Base-by-base conservation (phyloP, 2,797 vertebrate species). In the Cirrhinus molitorella region DNA sequence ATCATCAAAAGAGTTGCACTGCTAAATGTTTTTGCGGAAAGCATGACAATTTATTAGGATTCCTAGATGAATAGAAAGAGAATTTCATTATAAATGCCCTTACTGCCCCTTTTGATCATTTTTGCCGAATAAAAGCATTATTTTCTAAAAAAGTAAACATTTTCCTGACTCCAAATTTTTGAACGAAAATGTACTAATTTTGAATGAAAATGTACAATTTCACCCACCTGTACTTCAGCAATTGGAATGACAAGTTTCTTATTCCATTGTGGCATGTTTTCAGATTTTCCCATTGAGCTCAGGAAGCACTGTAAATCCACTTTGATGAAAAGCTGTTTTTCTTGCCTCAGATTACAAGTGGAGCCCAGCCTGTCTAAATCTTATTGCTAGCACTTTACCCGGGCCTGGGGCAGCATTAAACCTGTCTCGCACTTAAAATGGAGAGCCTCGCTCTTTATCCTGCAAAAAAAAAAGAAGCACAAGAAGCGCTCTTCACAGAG, bases 311-410 rank as follows among this genome's bases (percentile, higher is more conserved):
- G 73, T 85, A 90, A 93, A 93, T 90, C 79, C 78, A 91, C 86
- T 91, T 91, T 88, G 88, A 92, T 89, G 65, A 92, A 93, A 91
- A 89, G 86, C 47, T 21, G 83, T 79, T 88, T 92, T 93, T 87
- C 87, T 83, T 86, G 68, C 45, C 76, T 71, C 85, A 91, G 84
- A 92, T 87, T 91, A 92, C 78, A 86, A 80, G 85, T 87, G 63
- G 88, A 91, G 83, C 78, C 87, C 85, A 84, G 85, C 71, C 79
- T 85, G 83, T 87, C 87, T 88, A 91, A 91, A 91, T 92, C 87
- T 88, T 79, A 88, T 86, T 87, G 89, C 85, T 88, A 92, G 85
- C 76, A 92, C 80, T 91, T 91, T 89, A 76, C 79, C n/a, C 31
- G 7, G 77, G 68, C 85, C 79, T 79, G 85, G 76, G 80, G 86